These are phyloP conservation scores for Prochilodus magdalenae DNA, from an alignment of 2,113 vertebrate genomes.

Conservation along the genomic window DNA sequence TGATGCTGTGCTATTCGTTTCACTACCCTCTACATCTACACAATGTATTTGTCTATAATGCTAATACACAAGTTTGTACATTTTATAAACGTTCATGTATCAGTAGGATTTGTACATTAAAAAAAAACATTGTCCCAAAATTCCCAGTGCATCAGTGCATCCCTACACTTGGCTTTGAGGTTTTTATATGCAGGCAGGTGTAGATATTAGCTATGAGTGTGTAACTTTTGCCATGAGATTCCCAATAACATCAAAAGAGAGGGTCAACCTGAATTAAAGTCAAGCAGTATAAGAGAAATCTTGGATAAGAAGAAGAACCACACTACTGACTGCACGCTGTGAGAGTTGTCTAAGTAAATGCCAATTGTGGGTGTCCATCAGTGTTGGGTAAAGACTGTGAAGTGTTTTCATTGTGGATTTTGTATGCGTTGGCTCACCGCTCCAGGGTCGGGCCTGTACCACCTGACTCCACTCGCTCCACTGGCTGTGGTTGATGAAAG, in stretches of 20 bases:
- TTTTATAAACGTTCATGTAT: too few relatives aligned
- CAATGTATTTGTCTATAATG: too few relatives aligned
- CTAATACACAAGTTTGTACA: too few relatives aligned
- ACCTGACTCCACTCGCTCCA: conserved; percentile 80
- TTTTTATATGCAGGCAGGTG: too few relatives aligned
- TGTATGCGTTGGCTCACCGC: conserved; percentile 59
- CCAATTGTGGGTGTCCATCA: neutral
- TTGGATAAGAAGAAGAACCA: neutral
- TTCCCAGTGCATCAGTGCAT: too few relatives aligned
- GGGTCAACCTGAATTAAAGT: neutral
- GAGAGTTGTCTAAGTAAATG: neutral
- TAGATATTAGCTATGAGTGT: neutral
- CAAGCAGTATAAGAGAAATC: neutral
- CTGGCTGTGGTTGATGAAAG: conserved; percentile 66
- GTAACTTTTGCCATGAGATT: neutral
- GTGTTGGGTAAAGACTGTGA: neutral
- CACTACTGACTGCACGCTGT: neutral
- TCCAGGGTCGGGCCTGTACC: conserved; percentile 67
- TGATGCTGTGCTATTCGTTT: too few relatives aligned
- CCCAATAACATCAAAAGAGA: neutral
- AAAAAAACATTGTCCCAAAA: too few relatives aligned
- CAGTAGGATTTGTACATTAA: too few relatives aligned
- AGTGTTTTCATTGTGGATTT: neutral
- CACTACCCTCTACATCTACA: too few relatives aligned
- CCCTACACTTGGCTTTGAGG: too few relatives aligned